These are phyloP conservation scores for Emydocephalus ijimae DNA, from an alignment of 2,113 vertebrate species.

Conservation along the genomic window DNA sequence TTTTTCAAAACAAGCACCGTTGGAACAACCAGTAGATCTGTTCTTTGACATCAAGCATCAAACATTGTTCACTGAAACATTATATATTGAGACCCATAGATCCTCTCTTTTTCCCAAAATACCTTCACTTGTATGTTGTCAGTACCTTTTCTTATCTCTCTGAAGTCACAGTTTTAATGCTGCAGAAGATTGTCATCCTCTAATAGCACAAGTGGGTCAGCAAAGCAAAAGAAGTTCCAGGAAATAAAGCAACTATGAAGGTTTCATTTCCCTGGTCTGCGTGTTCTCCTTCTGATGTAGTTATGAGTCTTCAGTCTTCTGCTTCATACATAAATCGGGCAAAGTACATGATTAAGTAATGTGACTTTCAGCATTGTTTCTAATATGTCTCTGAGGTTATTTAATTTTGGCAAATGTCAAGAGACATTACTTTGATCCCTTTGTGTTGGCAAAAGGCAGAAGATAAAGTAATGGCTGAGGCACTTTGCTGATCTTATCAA, in stretches of 20 bases:
- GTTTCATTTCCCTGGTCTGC: background rate
- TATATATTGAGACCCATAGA: background rate
- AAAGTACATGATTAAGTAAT: background rate
- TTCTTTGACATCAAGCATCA: background rate
- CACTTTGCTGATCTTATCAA: background rate
- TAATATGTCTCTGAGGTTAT: background rate
- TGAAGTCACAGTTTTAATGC: background rate
- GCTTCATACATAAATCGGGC: background rate
- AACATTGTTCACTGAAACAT: background rate
- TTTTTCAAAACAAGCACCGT: no score
- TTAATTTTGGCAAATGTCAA: background rate
- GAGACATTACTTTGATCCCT: background rate
- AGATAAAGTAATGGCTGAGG: background rate
- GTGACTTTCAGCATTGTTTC: background rate
- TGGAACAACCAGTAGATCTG: background rate
- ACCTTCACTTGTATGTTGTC: background rate
- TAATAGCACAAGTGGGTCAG: background rate
- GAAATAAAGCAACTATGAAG: background rate
- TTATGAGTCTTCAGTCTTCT: background rate
- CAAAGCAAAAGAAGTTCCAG: background rate
- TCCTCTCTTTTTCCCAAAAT: background rate
- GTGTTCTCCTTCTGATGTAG: background rate
- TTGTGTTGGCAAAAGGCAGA: background rate
- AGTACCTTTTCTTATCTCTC: background rate
- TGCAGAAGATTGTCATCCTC: background rate